Evolutionary conservation across 2,113 vertebrate species (phyloP).

Genomic region (Daubentonia madagascariensis): DNA sequence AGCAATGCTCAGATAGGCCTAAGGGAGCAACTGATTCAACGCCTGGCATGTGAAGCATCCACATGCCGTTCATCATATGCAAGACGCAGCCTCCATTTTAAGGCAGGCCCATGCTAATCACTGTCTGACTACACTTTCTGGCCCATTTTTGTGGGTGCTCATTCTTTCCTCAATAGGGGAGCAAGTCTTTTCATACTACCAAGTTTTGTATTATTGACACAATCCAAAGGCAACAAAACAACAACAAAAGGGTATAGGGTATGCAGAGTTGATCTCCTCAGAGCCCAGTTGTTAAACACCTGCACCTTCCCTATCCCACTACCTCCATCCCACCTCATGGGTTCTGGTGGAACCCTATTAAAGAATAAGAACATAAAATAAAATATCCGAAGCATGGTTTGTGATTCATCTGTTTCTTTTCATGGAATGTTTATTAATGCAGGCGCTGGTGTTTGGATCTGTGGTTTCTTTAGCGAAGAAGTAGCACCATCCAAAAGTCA

Average conservation of each 20-base stretch:
- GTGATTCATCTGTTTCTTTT: background rate
- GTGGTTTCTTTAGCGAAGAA: background rate
- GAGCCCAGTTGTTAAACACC: background rate
- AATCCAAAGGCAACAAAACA: background rate
- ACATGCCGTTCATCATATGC: background rate
- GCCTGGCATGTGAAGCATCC: background rate
- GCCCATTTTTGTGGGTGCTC: background rate
- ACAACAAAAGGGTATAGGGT: background rate
- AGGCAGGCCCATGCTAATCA: background rate
- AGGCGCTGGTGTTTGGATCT: background rate
- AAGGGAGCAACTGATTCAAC: background rate
- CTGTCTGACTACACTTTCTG: background rate
- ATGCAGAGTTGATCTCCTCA: background rate
- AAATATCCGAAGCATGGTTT: background rate
- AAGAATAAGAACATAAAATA: background rate
- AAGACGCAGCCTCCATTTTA: background rate
- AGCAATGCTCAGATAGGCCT: background rate
- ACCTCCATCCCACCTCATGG: background rate
- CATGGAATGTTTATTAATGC: background rate
- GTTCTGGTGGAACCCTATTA: background rate
- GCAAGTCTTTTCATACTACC: background rate
- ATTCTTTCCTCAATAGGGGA: background rate
- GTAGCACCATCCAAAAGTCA: background rate
- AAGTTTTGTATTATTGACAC: background rate
- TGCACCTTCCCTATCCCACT: background rate